phyloP scores from a whole-genome alignment of 2,888 invertebrate species.

The Cryptocheilus praepositus region DNA sequence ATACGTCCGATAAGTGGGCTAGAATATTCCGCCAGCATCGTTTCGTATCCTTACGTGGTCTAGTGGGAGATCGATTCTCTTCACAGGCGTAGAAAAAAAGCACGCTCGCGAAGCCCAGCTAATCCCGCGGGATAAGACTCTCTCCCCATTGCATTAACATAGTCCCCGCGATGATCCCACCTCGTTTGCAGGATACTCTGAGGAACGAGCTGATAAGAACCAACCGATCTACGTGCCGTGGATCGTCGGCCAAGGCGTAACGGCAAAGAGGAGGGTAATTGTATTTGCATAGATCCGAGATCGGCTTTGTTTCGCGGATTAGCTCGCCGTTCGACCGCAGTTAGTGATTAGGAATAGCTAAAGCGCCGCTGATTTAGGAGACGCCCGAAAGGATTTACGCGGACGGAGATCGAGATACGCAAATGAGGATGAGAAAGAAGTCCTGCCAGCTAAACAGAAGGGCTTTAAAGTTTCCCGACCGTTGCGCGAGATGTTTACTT shows the following conservation, averaged over 20 bases:
- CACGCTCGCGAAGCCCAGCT: slow-evolving; percentile 48
- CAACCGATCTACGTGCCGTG: slow-evolving; percentile 46
- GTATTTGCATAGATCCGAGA: slow-evolving; percentile 71
- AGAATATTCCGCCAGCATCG: no score
- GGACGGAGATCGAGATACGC: background rate
- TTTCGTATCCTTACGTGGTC: no score
- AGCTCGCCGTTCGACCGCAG: slow-evolving; percentile 57
- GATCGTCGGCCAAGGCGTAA: slow-evolving; percentile 10
- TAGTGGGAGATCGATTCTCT: slow-evolving; percentile 34
- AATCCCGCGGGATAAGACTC: slow-evolving; percentile 64
- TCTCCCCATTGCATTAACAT: slow-evolving; percentile 66
- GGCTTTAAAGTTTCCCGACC: no score
- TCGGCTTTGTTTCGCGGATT: slow-evolving; percentile 64
- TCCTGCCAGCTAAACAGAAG: no score
- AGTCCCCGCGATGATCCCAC: slow-evolving; percentile 64
- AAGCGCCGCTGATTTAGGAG: slow-evolving; percentile 30
- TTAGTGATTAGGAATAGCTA: slow-evolving; percentile 61
- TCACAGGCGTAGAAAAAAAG: slow-evolving; percentile 12
- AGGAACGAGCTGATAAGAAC: slow-evolving; percentile 70
- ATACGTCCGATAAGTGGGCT: no score
- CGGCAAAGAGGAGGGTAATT: slow-evolving; percentile 60
- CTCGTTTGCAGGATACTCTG: slow-evolving; percentile 67
- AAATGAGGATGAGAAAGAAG: background rate
- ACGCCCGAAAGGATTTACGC: slow-evolving; percentile 16
- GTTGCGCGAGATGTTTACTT: no score